Evolutionary conservation across 2,113 vertebrate species (phyloP).

Genomic region (Bothrops jararaca): DNA sequence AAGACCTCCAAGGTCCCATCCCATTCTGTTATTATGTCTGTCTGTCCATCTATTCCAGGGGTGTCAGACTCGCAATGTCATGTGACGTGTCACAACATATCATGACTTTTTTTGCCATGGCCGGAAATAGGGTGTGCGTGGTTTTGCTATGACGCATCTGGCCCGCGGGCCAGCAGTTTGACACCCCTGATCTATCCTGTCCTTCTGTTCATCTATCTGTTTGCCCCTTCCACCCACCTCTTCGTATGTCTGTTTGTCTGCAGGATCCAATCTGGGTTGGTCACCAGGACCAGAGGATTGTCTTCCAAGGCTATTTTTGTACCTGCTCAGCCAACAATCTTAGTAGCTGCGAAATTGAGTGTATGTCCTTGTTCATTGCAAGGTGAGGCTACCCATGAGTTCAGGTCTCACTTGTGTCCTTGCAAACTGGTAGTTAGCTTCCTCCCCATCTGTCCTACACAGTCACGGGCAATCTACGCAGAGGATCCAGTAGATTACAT

Average conservation of each 20-base stretch:
- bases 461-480: neutral
- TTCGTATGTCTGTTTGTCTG: neutral
- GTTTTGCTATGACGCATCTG: too few relatives aligned
- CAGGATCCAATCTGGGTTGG: neutral
- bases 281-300: neutral
- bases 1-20: neutral
- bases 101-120: too few relatives aligned
- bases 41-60: too few relatives aligned
- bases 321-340: neutral
- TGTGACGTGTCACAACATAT: too few relatives aligned
- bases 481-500: neutral
- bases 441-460: neutral
- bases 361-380: neutral
- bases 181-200: too few relatives aligned
- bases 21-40: neutral
- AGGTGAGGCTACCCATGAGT: neutral
- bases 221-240: neutral
- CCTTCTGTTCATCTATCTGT: too few relatives aligned
- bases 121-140: too few relatives aligned
- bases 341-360: neutral
- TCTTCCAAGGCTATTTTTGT: neutral
- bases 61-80: too few relatives aligned
- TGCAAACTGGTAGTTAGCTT: neutral
- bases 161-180: too few relatives aligned
- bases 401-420: neutral